A percentile compares a stretch with the other conserved stretches of the same genome.
Evolutionary conservation across 1,140 invertebrate genomes (phyloP).

Genomic region (Solenopsis fugax): DNA sequence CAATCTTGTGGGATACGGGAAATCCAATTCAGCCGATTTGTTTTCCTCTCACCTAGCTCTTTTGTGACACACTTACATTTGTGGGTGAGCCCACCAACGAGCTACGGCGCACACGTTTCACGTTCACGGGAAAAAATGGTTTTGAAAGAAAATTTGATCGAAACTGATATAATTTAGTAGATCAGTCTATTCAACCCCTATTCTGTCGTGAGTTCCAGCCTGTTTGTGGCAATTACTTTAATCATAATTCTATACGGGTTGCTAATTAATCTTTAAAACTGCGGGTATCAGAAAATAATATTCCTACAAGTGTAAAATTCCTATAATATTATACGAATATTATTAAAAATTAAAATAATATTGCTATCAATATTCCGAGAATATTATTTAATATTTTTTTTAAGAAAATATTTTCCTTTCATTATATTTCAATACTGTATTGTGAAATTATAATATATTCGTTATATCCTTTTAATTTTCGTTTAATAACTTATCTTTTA

Average conservation of each 20-base stretch:
- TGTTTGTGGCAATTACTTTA: not conserved
- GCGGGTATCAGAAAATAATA: not conserved
- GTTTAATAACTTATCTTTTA: too few species aligned
- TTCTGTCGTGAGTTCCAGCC: not conserved
- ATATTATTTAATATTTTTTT: too few species aligned
- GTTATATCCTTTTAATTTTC: too few species aligned
- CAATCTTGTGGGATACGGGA: slow-evolving; percentile 54
- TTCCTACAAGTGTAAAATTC: too few species aligned
- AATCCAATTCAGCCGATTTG: slow-evolving; percentile 66
- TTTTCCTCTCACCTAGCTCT: slow-evolving; percentile 19
- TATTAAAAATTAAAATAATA: too few species aligned
- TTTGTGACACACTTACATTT: not conserved
- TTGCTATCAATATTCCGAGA: too few species aligned
- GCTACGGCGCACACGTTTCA: not conserved
- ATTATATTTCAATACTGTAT: too few species aligned
- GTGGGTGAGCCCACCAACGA: not conserved
- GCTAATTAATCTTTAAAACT: slow-evolving; percentile 8
- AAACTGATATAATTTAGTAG: not conserved
- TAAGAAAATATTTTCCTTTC: too few species aligned
- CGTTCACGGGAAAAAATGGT: not conserved
- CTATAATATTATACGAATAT: too few species aligned
- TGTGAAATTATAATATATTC: too few species aligned
- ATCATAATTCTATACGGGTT: not conserved
- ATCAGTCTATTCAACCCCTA: not conserved
- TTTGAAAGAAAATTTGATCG: not conserved